Evolutionary conservation across 2,888 invertebrate species (phyloP).

Genomic region (Patella depressa): DNA sequence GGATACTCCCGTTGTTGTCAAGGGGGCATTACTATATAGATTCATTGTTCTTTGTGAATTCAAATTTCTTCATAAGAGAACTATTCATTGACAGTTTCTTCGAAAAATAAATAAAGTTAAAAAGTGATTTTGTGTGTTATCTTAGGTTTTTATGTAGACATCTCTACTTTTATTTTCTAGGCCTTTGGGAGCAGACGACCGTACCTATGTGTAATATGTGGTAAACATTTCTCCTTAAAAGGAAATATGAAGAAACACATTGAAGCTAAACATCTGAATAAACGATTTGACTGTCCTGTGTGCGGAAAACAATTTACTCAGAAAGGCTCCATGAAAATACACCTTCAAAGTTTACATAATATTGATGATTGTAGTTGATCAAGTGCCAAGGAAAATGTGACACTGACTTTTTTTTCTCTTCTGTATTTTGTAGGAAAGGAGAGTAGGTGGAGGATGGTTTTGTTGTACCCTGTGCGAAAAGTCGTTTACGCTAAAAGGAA

Average conservation of each 20-base stretch:
- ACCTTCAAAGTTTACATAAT: neutral
- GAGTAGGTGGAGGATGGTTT: neutral
- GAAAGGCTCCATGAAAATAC: neutral
- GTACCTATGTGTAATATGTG: neutral
- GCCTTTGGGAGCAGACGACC: no score
- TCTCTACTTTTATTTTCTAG: no score
- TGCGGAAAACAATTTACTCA: slow-evolving; percentile 5
- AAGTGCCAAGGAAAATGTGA: no score
- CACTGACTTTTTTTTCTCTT: neutral
- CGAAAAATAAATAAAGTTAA: no score
- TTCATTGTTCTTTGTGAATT: no score
- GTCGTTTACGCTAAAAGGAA: neutral
- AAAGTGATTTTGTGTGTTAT: no score
- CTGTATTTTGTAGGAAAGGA: slow-evolving; percentile 1
- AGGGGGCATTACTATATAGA: no score
- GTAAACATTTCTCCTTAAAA: neutral
- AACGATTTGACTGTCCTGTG: neutral
- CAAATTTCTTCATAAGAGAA: no score
- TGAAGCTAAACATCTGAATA: neutral
- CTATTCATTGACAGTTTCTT: no score
- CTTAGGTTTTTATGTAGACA: no score
- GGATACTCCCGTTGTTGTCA: no score
- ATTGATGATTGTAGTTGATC: no score
- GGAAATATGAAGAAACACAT: slow-evolving; percentile 9
- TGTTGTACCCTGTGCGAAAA: neutral